phyloP scores from a whole-genome alignment of 2,797 vertebrate species.

The Antrozous pallidus region DNA sequence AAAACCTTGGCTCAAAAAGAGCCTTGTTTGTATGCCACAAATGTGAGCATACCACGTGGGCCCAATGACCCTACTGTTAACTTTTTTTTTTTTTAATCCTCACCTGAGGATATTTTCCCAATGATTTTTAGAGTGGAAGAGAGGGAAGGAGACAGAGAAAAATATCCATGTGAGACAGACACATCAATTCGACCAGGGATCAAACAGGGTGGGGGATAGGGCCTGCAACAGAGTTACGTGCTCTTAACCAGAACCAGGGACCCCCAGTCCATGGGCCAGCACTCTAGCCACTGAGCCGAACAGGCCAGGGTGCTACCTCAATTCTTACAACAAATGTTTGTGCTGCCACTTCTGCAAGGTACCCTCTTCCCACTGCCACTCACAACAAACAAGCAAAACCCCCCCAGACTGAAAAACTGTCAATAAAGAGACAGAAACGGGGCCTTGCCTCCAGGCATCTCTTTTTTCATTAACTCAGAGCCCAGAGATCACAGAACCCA shows the following conservation, averaged over 20 bases:
- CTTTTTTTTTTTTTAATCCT: not conserved
- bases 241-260: too few species aligned
- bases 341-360: not conserved
- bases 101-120: too few species aligned
- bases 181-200: too few species aligned
- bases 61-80: not conserved
- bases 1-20: not conserved
- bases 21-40: not conserved
- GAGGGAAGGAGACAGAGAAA: too few species aligned
- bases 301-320: not conserved
- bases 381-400: constrained; percentile 24
- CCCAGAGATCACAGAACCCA: not conserved
- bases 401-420: not conserved
- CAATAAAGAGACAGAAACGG: not conserved
- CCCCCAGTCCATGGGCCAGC: too few species aligned
- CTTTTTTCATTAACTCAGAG: constrained; percentile 44
- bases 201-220: too few species aligned
- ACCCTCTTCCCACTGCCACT: not conserved
- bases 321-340: not conserved
- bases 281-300: too few species aligned
- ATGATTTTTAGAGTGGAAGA: too few species aligned
- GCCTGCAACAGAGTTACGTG: too few species aligned
- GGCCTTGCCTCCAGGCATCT: constrained; percentile 35
- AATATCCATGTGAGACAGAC: too few species aligned
- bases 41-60: not conserved